These are phyloP conservation scores for Poecilia gillii DNA, from an alignment of 2,797 vertebrate genomes.

Conservation along the genomic window DNA sequence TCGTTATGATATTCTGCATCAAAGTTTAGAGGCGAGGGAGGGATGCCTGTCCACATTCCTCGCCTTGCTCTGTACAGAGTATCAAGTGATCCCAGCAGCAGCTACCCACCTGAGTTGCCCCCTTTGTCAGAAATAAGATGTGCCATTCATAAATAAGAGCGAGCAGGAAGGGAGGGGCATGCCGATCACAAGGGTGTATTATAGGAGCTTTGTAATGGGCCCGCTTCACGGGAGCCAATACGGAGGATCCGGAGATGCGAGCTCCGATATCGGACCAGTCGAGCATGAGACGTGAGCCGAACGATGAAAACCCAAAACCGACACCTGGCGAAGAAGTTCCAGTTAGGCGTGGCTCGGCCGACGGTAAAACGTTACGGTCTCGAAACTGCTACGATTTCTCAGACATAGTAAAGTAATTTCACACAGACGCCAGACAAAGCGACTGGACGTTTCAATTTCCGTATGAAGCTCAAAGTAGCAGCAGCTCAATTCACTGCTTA, in stretches of 20 bases:
- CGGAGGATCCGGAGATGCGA: conserved; percentile 70
- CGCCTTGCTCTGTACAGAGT: conserved; percentile 61
- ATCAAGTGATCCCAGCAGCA: conserved; percentile 72
- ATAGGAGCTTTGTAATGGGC: conserved; percentile 70
- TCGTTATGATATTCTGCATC: conserved; percentile 90
- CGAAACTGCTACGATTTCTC: neutral
- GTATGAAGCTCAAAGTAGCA: neutral
- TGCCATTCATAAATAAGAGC: conserved; percentile 83
- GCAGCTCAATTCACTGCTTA: neutral
- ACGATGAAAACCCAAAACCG: conserved; percentile 71
- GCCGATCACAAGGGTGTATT: conserved; percentile 75
- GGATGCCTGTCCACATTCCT: conserved; percentile 77
- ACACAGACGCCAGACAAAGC: neutral
- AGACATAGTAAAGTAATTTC: neutral
- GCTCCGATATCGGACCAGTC: conserved; percentile 64
- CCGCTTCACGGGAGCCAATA: conserved; percentile 74
- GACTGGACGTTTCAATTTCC: neutral
- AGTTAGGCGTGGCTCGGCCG: neutral
- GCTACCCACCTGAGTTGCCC: conserved; percentile 69
- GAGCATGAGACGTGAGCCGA: conserved; percentile 72
- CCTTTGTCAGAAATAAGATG: conserved; percentile 72
- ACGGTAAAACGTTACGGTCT: neutral
- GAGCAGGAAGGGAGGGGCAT: conserved; percentile 49
- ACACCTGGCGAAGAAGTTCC: conserved; percentile 56
- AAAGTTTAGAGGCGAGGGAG: conserved; percentile 77